Conservation (phyloP, 2,113 vertebrate species). For the Clarias macrocephalus region DNA sequence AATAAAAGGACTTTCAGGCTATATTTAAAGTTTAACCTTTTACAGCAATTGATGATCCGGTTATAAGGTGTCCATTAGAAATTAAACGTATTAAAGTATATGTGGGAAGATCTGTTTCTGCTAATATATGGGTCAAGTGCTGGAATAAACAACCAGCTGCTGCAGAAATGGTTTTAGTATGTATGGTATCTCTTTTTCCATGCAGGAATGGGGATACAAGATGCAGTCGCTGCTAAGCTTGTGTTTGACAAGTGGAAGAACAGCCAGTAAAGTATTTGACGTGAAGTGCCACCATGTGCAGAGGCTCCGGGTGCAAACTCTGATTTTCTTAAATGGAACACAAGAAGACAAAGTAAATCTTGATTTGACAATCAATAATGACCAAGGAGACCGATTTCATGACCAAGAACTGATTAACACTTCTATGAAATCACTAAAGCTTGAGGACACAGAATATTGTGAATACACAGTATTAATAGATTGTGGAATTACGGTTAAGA, state of each 20-base stretch:
- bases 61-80: background rate
- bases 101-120: background rate
- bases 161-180: background rate
- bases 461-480: too few species aligned
- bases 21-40: slow-evolving; percentile 6
- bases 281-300: background rate
- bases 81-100: too few species aligned
- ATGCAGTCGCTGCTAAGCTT: slow-evolving; percentile 87
- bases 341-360: background rate
- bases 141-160: background rate
- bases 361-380: background rate
- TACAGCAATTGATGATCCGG: background rate
- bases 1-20: background rate
- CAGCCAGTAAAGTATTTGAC: slow-evolving; percentile 53
- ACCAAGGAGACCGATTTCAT: background rate
- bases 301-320: too few species aligned
- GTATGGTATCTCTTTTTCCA: slow-evolving; percentile 18
- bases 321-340: background rate
- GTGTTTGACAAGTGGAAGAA: slow-evolving; percentile 86
- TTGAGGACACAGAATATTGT: too few species aligned
- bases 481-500: too few species aligned
- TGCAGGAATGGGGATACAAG: slow-evolving; percentile 92
- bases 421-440: background rate
- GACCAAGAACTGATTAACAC: background rate
- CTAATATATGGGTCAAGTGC: background rate